Base-by-base conservation (phyloP, 2,797 vertebrate species). In the Phoxinus dragarum region DNA sequence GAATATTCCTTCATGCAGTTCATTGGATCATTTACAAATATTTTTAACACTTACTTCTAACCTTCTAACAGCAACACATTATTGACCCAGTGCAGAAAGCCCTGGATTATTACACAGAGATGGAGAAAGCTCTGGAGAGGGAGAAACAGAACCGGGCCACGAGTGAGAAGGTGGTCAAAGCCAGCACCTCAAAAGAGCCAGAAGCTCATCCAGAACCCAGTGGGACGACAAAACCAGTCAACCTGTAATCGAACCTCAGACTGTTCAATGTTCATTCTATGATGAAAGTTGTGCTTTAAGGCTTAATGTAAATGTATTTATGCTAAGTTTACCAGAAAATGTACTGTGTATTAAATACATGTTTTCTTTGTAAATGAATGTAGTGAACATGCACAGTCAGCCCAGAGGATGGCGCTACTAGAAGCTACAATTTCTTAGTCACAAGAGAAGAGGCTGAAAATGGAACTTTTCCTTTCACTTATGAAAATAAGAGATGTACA, bases 61-160 rank as follows among this genome's bases (percentile, higher is more conserved):
- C 74, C 52, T 21, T 81, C 5, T 34, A 61, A 86, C 90, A 96
- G 95, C 95, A 95, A 77, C 95, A 96, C 88, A 95, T 96, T n/a
- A 94, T 96, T 5, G 80, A 94, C 78, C 95, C 94, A 0, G 95
- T 96, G 11, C 89, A 93, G 49, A 96, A 96, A 86, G 95, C 96
- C 84, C 92, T 96, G 1, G 93, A 95, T 68, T 96, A 96, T 90
- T 96, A 96, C 94, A 96, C 95, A 0, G 93, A 95, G 91, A 96
- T 96, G 96, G 95, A 96, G 90, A 94, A 94, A 87, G 95, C 95
- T 1, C 87, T 96, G 88, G 95, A 96, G 85, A 93, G 89, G 40
- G 93, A 95, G 88, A 94, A 94, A 61, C 93, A 88, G 89, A 94
- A 88, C 90, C 79, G 93, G 44, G 80, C 88, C 42, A 93, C 93